These are phyloP conservation scores for Drosophila imparisetae DNA, from an alignment of 2,888 invertebrate species.

Conservation along the genomic window DNA sequence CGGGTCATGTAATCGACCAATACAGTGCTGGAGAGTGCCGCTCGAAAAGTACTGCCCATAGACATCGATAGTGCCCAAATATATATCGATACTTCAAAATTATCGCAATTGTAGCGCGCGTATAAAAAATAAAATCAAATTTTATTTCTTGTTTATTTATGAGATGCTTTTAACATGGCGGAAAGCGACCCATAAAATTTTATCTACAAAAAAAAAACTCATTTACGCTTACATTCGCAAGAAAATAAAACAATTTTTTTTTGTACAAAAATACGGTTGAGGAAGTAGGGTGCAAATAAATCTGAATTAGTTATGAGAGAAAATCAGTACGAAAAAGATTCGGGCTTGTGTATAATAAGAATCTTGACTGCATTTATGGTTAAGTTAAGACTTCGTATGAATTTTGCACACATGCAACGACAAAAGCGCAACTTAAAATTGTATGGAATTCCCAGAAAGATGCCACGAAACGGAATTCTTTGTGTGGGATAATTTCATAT, in stretches of 20 bases:
- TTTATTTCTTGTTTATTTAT: background rate
- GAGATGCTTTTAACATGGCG: background rate
- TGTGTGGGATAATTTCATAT: conserved; percentile 3
- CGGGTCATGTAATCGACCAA: conserved; percentile 27
- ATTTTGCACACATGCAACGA: conserved; percentile 33
- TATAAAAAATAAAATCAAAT: background rate
- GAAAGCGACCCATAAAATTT: background rate
- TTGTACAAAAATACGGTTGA: background rate
- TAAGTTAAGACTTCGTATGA: conserved; percentile 28
- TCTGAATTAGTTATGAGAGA: background rate
- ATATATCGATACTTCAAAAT: conserved; percentile 5
- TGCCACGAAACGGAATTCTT: conserved; percentile 26
- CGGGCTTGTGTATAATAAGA: background rate
- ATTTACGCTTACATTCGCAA: background rate
- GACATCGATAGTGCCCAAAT: background rate
- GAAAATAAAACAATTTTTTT: background rate
- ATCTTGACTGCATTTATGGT: background rate
- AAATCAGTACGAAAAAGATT: background rate
- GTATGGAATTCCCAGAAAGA: conserved; percentile 32
- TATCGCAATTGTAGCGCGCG: background rate
- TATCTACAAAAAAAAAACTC: background rate
- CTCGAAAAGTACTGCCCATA: background rate
- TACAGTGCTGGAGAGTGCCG: background rate
- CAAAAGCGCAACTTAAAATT: conserved; percentile 38
- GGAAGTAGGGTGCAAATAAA: background rate